Conservation (phyloP, 2,888 invertebrate species). For the Euproctis similis region DNA sequence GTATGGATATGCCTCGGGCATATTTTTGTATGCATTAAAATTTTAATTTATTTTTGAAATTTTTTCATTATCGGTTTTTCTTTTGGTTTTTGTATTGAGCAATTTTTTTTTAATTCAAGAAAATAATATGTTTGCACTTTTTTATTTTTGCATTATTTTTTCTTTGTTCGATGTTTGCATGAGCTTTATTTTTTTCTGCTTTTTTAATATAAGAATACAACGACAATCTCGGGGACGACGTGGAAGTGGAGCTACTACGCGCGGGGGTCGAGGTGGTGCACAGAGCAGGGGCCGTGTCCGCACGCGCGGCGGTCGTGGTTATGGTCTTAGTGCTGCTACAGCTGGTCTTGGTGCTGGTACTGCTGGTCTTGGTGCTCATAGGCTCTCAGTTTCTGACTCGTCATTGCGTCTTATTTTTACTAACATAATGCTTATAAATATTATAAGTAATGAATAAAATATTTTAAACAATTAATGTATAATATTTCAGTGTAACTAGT, state of each 20-base stretch:
- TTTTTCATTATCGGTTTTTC: conserved; percentile 1
- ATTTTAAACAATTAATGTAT: not conserved
- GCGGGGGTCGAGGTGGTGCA: too few species aligned
- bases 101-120: not conserved
- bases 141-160: conserved; percentile 1
- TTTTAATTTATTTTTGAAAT: conserved; percentile 1
- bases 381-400: conserved; percentile 2
- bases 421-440: not conserved
- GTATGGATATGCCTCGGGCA: conserved; percentile 7
- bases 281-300: too few species aligned
- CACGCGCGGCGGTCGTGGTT: too few species aligned
- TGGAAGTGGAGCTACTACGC: conserved; percentile 2
- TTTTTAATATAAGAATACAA: conserved; percentile 5
- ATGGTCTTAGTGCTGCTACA: too few species aligned
- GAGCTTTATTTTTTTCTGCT: conserved; percentile 2
- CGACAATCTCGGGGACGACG: conserved; percentile 6
- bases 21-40: conserved; percentile 7
- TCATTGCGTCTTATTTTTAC: not conserved
- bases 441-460: not conserved
- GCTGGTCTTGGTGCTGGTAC: too few species aligned
- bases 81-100: too few species aligned
- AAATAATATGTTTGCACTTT: conserved; percentile 6
- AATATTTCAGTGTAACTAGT: not conserved
- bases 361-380: not conserved
- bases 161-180: not conserved